These are phyloP conservation scores for Heteromurus nitidus DNA, from an alignment of 2,888 invertebrate species.

Conservation along the genomic window DNA sequence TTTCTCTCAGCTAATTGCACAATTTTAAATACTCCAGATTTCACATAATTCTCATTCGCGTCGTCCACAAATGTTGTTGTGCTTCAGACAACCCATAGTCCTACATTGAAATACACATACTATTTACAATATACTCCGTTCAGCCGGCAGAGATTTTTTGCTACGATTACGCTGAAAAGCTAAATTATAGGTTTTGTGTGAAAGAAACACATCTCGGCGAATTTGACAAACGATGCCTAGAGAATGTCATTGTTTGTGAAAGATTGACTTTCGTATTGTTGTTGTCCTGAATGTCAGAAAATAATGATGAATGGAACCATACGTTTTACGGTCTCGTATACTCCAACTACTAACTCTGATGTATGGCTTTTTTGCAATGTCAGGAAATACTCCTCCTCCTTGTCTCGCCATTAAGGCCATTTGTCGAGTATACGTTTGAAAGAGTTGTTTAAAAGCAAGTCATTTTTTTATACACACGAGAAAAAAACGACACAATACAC, in stretches of 20 bases:
- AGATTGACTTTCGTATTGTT: slow-evolving; percentile 17
- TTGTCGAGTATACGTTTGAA: slow-evolving; percentile 5
- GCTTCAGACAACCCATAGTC: too few relatives aligned
- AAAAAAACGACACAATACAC: slow-evolving; percentile 29
- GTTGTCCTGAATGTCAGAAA: slow-evolving; percentile 24
- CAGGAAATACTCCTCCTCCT: slow-evolving; percentile 4
- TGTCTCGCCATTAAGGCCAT: slow-evolving; percentile 11
- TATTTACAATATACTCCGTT: too few relatives aligned
- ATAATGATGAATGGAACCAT: slow-evolving; percentile 54
- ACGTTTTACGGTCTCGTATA: slow-evolving; percentile 19
- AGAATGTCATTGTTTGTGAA: slow-evolving; percentile 35
- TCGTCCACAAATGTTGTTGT: too few relatives aligned
- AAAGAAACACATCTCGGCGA: too few relatives aligned
- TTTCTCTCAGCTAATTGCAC: too few relatives aligned
- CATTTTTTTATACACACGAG: slow-evolving; percentile 26
- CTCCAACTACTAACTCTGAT: slow-evolving; percentile 28
- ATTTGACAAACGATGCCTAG: too few relatives aligned
- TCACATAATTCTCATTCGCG: too few relatives aligned
- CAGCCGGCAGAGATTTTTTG: too few relatives aligned
- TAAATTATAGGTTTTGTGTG: too few relatives aligned
- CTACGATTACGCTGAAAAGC: too few relatives aligned
- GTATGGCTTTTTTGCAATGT: slow-evolving; percentile 20
- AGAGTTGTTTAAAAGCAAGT: slow-evolving; percentile 36
- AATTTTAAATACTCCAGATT: too few relatives aligned
- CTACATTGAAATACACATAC: too few relatives aligned